Percentiles rank a stretch among this genome's conserved stretches.
phyloP scores from a whole-genome alignment of 2,888 invertebrate genomes.

The Amphipoea lucens region DNA sequence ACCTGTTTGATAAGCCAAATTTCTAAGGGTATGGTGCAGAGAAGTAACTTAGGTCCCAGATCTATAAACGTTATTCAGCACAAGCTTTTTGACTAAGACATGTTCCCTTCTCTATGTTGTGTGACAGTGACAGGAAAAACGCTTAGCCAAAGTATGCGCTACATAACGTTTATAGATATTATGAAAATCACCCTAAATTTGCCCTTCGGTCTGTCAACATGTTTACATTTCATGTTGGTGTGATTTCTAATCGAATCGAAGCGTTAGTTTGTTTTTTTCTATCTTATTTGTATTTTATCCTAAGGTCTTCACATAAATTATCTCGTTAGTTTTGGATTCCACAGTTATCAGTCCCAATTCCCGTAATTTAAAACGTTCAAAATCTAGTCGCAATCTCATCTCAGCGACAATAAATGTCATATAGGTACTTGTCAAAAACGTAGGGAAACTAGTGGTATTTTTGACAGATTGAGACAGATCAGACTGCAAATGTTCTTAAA shows the following conservation, averaged over 20 bases:
- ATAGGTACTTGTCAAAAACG: no score
- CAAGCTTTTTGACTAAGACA: background rate
- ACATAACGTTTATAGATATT: no score
- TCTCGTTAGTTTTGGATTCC: background rate
- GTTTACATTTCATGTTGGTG: no score
- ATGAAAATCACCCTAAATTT: no score
- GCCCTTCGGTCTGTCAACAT: background rate
- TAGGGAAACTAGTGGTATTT: no score
- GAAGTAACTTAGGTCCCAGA: background rate
- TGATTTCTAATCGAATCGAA: background rate
- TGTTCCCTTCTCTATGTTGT: background rate
- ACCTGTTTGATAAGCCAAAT: conserved; percentile 2
- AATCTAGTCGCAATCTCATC: no score
- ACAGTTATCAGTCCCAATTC: background rate
- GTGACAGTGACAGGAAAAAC: background rate
- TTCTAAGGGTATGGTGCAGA: background rate
- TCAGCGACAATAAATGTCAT: no score
- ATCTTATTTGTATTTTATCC: background rate
- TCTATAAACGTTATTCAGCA: background rate
- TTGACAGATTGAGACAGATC: no score
- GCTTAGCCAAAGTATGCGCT: background rate
- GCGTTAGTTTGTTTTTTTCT: background rate
- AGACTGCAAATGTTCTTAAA: no score
- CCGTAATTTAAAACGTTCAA: no score
- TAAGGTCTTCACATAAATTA: background rate